Conservation (phyloP, 2,113 vertebrate genomes). For the Tamias sibiricus region DNA sequence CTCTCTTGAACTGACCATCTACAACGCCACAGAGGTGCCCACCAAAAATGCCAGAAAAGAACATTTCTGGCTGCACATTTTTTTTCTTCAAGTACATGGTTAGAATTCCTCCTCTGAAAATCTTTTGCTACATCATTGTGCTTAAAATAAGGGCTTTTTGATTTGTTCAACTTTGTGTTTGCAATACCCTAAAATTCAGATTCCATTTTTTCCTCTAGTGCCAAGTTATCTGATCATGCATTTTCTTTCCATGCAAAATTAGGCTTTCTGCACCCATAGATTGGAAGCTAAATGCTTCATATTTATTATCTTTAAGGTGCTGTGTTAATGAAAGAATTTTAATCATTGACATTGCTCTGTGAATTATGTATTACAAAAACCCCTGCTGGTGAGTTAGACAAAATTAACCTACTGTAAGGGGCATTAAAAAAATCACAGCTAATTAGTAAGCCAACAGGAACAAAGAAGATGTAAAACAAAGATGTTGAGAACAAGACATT, state of each 20-base stretch:
- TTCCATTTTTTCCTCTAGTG: constrained; percentile 82
- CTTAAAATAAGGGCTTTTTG: constrained; percentile 86
- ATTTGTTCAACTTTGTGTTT: constrained; percentile 83
- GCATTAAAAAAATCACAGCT: constrained; percentile 89
- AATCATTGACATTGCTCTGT: constrained; percentile 90
- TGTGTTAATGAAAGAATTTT: constrained; percentile 92
- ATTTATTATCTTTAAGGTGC: constrained; percentile 91
- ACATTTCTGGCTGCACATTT: constrained; percentile 80
- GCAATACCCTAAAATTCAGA: constrained; percentile 81
- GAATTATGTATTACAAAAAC: constrained; percentile 91
- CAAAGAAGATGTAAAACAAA: constrained; percentile 89
- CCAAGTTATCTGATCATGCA: constrained; percentile 80
- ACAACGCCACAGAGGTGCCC: constrained; percentile 69
- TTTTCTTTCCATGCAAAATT: constrained; percentile 80
- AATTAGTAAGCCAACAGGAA: constrained; percentile 90
- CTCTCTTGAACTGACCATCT: constrained; percentile 74
- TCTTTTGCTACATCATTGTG: constrained; percentile 76
- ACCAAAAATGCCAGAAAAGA: constrained; percentile 81
- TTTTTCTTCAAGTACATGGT: constrained; percentile 82
- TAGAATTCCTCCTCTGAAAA: constrained; percentile 83
- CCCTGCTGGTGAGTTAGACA: constrained; percentile 91
- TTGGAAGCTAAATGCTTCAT: constrained; percentile 85
- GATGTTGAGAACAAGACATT: constrained; percentile 82
- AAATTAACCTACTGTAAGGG: constrained; percentile 90
- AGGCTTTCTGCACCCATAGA: constrained; percentile 84